Base-by-base conservation (phyloP, 2,888 invertebrate species). In the Serrognathus titanus region DNA sequence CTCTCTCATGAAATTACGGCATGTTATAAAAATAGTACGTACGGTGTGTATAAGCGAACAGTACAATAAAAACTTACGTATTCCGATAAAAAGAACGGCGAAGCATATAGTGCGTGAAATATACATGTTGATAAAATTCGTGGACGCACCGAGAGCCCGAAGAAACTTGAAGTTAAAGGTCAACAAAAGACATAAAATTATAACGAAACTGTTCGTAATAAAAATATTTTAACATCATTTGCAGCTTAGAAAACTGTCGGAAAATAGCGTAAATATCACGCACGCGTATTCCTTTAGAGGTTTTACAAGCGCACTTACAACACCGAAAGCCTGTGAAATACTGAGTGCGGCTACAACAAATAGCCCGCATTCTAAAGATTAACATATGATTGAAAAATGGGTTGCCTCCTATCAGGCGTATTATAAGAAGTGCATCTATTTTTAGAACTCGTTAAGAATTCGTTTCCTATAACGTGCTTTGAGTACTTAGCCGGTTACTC, bases 391-490 rank as follows among this genome's bases (percentile, higher is more conserved):
- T 53, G 53, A 53, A 48, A 53, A 53, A 53, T 53, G 38, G 53
- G 53, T 53, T 53, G 53, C 53, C 47, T 53, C 53, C 47, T 31
- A 53, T 40, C 53, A 53, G 53, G 53, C 53, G 53, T 13, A 31
- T 31, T 11, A 20, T 43, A 24, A 10, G 36, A 16, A 36, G 51
- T 35, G 38, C 48, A 37, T 11, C 41, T 55, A 55, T 55, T 55
- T 55, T 55, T 55, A 49, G 45, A 50, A 11, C 40, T 53, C 48
- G 53, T 53, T 48, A 53, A 24, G 43, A 7, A 20, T 38, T 50
- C 50, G 50, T 55, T 55, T 55, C 39, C 50, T 45, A 50, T 50
- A 54, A 43, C 40, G 53, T n/a, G 45, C 37, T 38, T 37, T 51
- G 43, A 41, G 12, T 36, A 51, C 45, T 35, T 43, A 31, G 24